Base-by-base conservation (phyloP, 2,888 invertebrate genomes). In the Drosophila seclusa region DNA sequence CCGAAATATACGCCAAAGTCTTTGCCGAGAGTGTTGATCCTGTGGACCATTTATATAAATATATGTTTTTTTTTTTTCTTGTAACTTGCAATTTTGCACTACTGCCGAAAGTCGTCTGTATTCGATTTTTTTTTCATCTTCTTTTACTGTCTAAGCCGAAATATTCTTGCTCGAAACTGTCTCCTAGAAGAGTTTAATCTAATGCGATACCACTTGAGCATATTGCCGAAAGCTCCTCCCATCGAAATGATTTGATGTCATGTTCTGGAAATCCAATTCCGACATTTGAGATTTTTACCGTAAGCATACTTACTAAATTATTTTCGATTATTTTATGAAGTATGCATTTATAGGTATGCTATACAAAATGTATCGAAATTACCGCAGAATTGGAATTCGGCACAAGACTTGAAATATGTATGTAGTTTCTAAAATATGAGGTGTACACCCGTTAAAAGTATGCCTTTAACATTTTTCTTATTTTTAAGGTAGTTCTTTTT, bases 1-100 rank as follows among this genome's bases (percentile, higher is more conserved):
- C 80, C 88, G 78, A 86, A 90, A 88, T 80, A 50, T 79, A 85
- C 78, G 87, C 90, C 88, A 90, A 89, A 87, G 80, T 88, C 79
- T 76, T 66, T 76, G 82, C 89, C 86, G 82, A 86, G 84, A 84
- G 78, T 83, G 72, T 32, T 60, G 69, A 55, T 68, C 68, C 62
- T 29, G 2, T 4, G 64, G 70, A 78, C 63, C 52, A 50, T 40
- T 58, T 75, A 45, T 65, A 21, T 73, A 40, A 42, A 66, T 72
- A 36, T 38, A 55, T 72, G 54, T 70, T 59, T 36, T 3, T 64
- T 55, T 3, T 66, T 55, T 63, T 54, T 74, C 72, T 49, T 27
- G 36, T 45, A 24, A 24, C 36, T 78, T 76, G 58, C 64, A 68
- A 45, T 63, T 74, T 67, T 73, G 59, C 73, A 75, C 52, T 65